Base-by-base conservation (phyloP, 2,888 invertebrate genomes). In the Hetaerina titia region DNA sequence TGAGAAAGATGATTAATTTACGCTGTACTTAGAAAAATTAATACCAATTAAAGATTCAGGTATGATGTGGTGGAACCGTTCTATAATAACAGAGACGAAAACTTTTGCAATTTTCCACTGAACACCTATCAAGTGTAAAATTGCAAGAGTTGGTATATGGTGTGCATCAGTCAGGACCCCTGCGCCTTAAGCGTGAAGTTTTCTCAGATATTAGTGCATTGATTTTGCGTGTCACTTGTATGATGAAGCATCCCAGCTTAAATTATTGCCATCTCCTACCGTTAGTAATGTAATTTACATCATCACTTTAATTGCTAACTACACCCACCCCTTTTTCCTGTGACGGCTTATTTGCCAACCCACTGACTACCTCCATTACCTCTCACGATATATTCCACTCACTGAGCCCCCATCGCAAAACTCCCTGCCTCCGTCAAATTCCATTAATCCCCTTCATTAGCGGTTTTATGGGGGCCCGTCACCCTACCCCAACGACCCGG, bases 391-490 rank as follows among this genome's bases (percentile, higher is more conserved):
- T 19, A 69, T 9, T 8, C 69, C 81, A 19, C 4, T 31, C 31
- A 31, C 81, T 1, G 31, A 81, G 31, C n/a, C 81, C 13, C 31
- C 25, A 6, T 31, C 81, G 81, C 81, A 6, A 81, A 31, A 81
- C 81, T 81, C 25, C 31, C 13, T 31, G 5, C 2, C 69, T 69
- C 81, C n/a, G 45, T 56, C 69, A 69, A 56, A 92, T 92, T 69
- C 69, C 69, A 92, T 92, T 57, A 69, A 92, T 56, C 69, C 69
- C 56, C 69, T 69, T 56, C 92, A 57, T 74, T 74, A 90, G 92
- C 31, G 69, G 45, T 57, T 56, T 92, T 69, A 17, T 31, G 22
- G 56, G 69, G 92, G 92, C 19, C 57, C 19, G 13, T 31, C 81
- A 81, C n/a, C 45, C 45, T 45, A 45, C 45, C 45, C 45, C 4